These are phyloP conservation scores for Xyrichtys novacula DNA, from an alignment of 2,797 vertebrate species.

Conservation along the genomic window DNA sequence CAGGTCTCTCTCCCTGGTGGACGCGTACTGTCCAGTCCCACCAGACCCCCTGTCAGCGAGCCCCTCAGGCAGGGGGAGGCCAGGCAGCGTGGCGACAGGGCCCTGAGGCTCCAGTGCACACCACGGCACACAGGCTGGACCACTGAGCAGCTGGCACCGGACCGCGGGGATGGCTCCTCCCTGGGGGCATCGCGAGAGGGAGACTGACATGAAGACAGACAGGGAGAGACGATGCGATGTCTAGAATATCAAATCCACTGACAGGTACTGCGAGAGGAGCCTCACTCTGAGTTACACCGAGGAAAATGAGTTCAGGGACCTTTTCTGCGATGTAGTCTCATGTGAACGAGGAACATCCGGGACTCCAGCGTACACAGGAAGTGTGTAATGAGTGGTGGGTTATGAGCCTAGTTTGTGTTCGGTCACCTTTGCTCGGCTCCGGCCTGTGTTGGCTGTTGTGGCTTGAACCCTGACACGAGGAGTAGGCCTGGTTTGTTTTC, in stretches of 20 bases:
- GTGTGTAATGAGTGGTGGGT: slow-evolving; percentile 62
- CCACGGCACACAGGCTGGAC: slow-evolving; percentile 77
- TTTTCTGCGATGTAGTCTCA: slow-evolving; percentile 45
- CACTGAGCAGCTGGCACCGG: slow-evolving; percentile 82
- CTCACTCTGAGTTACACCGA: slow-evolving; percentile 50
- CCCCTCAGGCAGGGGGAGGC: slow-evolving; percentile 67
- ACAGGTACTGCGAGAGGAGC: slow-evolving; percentile 66
- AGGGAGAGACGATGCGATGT: slow-evolving; percentile 70
- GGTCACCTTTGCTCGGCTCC: slow-evolving; percentile 71
- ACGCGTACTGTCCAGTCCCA: slow-evolving; percentile 75
- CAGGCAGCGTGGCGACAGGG: slow-evolving; percentile 76
- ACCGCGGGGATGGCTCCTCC: slow-evolving; percentile 74
- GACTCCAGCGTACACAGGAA: slow-evolving; percentile 61
- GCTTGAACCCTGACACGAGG: slow-evolving; percentile 64
- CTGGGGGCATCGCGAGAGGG: slow-evolving; percentile 64
- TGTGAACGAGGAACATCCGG: slow-evolving; percentile 50
- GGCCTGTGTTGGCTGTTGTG: slow-evolving; percentile 59
- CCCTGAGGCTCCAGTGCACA: slow-evolving; percentile 80
- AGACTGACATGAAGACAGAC: slow-evolving; percentile 79
- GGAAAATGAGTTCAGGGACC: slow-evolving; percentile 60
- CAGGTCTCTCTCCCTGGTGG: slow-evolving; percentile 65
- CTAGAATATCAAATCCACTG: slow-evolving; percentile 75
- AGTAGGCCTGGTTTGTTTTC: slow-evolving; percentile 69
- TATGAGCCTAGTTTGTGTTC: slow-evolving; percentile 71
- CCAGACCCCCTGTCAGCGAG: slow-evolving; percentile 79